Conservation (phyloP, 2,888 invertebrate genomes). For the Gari tellinella region DNA sequence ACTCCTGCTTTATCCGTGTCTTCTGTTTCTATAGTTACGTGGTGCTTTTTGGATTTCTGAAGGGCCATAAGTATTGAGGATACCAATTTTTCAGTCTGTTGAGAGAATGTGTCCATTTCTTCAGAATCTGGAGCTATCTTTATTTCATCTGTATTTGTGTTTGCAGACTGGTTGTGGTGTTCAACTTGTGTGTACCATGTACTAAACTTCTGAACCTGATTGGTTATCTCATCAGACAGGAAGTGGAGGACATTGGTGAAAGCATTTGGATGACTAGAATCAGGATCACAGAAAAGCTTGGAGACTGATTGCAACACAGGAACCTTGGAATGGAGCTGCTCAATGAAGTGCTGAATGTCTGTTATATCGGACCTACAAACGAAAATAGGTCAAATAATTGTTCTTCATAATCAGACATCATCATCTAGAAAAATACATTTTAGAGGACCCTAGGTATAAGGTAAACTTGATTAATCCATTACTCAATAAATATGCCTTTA, state of each 20-base stretch:
- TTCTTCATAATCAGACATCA: too few species aligned
- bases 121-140: constrained; percentile 6
- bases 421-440: too few species aligned
- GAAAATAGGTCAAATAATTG: too few species aligned
- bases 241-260: constrained; percentile 64
- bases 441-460: too few species aligned
- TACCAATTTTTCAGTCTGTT: constrained; percentile 85
- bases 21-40: constrained; percentile 21
- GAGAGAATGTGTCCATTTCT: constrained; percentile 34
- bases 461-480: too few species aligned
- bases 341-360: neutral
- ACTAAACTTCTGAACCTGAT: constrained; percentile 31
- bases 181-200: constrained; percentile 37
- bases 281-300: constrained; percentile 59
- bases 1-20: too few species aligned
- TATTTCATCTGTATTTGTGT: constrained; percentile 5
- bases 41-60: constrained; percentile 87
- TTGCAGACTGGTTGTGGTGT: too few species aligned
- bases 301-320: constrained; percentile 40
- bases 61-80: constrained; percentile 86
- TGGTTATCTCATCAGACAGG: constrained; percentile 48
- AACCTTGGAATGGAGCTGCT: constrained; percentile 6
- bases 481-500: too few species aligned
- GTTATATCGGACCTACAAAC: constrained; percentile 11
- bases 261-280: constrained; percentile 47